Percentiles rank a stretch among this genome's conserved stretches.
Conservation (phyloP, 2,888 invertebrate genomes). For the Rotaria sp. region DNA sequence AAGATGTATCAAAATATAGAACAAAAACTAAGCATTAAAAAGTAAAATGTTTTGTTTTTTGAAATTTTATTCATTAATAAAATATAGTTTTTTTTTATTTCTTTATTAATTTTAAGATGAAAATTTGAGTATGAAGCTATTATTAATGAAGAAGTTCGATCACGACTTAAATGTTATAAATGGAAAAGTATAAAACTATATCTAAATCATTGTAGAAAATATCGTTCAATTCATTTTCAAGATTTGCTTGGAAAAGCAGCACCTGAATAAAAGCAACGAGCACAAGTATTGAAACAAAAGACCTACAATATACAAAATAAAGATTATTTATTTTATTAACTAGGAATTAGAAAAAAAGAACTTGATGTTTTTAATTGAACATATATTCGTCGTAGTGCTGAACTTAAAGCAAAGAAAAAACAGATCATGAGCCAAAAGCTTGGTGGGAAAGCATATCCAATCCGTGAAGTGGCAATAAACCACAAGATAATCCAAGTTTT, state of each 20-base stretch:
- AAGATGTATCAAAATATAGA: slow-evolving; percentile 66
- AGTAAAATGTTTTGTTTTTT: not conserved
- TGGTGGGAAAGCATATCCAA: slow-evolving; percentile 28
- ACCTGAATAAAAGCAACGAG: not conserved
- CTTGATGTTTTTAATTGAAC: slow-evolving; percentile 85
- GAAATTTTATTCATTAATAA: not conserved
- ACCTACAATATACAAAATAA: too few relatives aligned
- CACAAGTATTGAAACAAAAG: not conserved
- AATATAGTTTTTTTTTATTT: too few relatives aligned
- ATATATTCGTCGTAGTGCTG: slow-evolving; percentile 77
- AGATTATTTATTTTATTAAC: not conserved
- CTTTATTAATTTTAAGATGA: slow-evolving; percentile 73
- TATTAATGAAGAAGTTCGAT: slow-evolving; percentile 71
- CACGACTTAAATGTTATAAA: slow-evolving; percentile 74
- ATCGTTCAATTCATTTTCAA: not conserved
- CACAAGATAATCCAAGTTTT: slow-evolving; percentile 7
- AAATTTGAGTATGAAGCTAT: slow-evolving; percentile 77
- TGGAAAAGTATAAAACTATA: slow-evolving; percentile 72
- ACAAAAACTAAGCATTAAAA: not conserved
- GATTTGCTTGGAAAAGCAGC: not conserved
- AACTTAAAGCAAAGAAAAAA: slow-evolving; percentile 66
- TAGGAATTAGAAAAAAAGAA: slow-evolving; percentile 68
- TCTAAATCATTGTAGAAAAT: not conserved
- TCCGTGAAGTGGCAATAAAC: slow-evolving; percentile 28
- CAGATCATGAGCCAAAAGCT: slow-evolving; percentile 29